Base-by-base conservation (phyloP, 2,888 invertebrate genomes). In the Xestia sexstrigata region DNA sequence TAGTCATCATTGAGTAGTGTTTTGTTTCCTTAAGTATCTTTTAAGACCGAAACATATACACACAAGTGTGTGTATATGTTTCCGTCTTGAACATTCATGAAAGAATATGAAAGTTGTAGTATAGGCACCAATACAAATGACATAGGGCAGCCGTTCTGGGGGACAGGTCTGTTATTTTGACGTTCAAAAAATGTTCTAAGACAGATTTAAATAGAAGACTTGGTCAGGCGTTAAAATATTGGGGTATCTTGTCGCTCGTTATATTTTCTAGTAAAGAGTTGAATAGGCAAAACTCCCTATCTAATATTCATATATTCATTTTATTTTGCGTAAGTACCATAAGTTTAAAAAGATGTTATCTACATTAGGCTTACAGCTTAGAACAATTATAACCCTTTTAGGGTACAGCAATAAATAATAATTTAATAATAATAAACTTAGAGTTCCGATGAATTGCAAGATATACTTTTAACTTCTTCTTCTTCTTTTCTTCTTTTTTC, bases 1-100 rank as follows among this genome's bases (percentile, higher is more conserved):
- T 79, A 78, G n/a, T 79, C 70, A 67, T 76, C 15, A 42, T 71
- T 65, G 11, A 11, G 15, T 6, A 23, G 30, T 42, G 66, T 74
- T 17, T 52, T 52, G 66, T 67, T 67, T 63, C 4, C 47, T 49
- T 17, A 17, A 5, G 5, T 35, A 35, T 49, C 30, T n/a, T n/a
- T n/a, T n/a, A n/a, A n/a, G n/a, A n/a, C n/a, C n/a, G n/a, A n/a
- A n/a, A n/a, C n/a, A n/a, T n/a, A n/a, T n/a, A n/a, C n/a, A n/a
- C n/a, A n/a, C n/a, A n/a, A n/a, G 39, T 30, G n/a, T n/a, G 65
- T n/a, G 15, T 39, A 15, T 13, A 4, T 39, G 15, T 42, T n/a
- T 39, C 39, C 13, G 62, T 23, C 35, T 23, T 39, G 23, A 35
- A 35, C 23, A 13, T 23, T 20, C 26, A 58, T 58, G 15, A n/a